Conservation (phyloP, 2,113 vertebrate genomes). For the Uria lomvia region DNA sequence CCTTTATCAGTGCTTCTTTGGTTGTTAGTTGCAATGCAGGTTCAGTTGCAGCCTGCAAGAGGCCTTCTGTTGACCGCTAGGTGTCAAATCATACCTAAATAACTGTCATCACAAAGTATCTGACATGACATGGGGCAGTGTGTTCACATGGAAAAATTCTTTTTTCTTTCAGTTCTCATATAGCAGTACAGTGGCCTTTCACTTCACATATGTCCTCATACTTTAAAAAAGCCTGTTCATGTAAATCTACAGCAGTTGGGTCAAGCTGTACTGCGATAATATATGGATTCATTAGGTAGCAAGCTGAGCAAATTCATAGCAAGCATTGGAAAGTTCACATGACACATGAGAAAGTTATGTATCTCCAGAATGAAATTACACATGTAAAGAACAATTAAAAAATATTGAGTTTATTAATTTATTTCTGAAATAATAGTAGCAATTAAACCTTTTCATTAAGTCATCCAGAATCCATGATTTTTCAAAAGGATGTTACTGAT, state of each 20-base stretch:
- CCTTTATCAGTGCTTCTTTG: not conserved
- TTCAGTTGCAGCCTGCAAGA: not conserved
- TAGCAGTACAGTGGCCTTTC: not conserved
- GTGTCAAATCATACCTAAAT: not conserved
- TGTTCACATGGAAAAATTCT: not conserved
- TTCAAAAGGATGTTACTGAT: not conserved
- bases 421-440: not conserved
- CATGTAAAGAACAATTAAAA: not conserved
- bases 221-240: not conserved
- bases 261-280: not conserved
- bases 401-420: not conserved
- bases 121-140: no score
- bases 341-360: not conserved
- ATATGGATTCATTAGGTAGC: not conserved
- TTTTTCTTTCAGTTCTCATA: not conserved
- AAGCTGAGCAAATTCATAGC: not conserved
- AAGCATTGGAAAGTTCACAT: not conserved
- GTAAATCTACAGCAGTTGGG: not conserved
- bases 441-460: not conserved
- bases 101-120: not conserved
- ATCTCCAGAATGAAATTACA: not conserved
- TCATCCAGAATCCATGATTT: not conserved
- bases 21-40: not conserved
- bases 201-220: accelerated
- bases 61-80: not conserved